phyloP scores from a whole-genome alignment of 2,797 vertebrate species.

The Sebastes glaucus region DNA sequence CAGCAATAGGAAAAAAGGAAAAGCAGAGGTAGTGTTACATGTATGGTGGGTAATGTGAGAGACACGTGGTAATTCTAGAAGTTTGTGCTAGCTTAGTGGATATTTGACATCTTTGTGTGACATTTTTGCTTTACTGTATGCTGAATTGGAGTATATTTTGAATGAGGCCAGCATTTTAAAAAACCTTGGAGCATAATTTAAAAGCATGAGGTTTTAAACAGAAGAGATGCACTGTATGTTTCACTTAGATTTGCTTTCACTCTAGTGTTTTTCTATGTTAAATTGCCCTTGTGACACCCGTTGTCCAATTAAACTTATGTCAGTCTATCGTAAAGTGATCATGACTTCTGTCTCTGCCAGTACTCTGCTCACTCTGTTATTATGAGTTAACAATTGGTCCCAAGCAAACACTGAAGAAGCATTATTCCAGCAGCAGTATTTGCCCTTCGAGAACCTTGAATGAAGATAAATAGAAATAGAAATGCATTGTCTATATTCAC shows the following conservation, averaged over 20 bases:
- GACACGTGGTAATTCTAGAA: conserved; percentile 4
- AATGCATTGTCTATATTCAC: background rate
- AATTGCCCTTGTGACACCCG: background rate
- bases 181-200: background rate
- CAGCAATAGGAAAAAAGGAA: conserved; percentile 2
- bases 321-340: background rate
- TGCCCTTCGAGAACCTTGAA: background rate
- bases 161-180: background rate
- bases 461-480: background rate
- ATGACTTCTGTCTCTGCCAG: background rate
- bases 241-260: background rate
- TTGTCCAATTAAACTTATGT: background rate
- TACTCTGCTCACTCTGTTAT: background rate
- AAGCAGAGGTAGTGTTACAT: conserved; percentile 28
- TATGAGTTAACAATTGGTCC: background rate
- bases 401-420: background rate
- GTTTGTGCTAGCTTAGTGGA: conserved; percentile 13
- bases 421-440: conserved; percentile 1
- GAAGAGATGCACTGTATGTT: background rate
- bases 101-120: conserved; percentile 24
- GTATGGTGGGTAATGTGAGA: conserved; percentile 38
- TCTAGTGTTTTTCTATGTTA: background rate
- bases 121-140: conserved; percentile 9
- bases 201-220: background rate
- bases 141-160: background rate